These are phyloP conservation scores for Diploscapter pachys DNA, from an alignment of 1,140 invertebrate genomes.

Conservation along the genomic window DNA sequence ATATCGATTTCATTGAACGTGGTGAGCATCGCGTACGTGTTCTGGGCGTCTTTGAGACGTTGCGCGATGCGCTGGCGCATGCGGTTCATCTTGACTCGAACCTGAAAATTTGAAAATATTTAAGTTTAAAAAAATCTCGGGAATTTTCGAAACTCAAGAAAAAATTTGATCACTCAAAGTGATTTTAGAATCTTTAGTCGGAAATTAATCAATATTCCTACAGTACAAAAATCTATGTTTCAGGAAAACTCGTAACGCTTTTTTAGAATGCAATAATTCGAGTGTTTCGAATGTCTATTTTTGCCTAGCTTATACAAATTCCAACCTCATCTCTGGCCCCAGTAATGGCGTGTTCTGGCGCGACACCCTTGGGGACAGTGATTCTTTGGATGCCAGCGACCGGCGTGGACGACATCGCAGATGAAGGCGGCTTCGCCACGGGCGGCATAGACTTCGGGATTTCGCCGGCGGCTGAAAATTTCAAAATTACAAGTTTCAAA, in stretches of 20 bases:
- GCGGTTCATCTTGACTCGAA: constrained; percentile 89
- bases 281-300: constrained; percentile 11
- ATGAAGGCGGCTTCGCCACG: constrained; percentile 39
- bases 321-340: constrained; percentile 37
- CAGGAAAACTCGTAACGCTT: not conserved
- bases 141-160: not conserved
- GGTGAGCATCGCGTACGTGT: constrained; percentile 95
- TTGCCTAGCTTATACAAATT: not conserved
- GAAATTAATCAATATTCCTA: not conserved
- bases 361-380: constrained; percentile 31
- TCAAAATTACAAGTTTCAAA: too few species aligned
- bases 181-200: not conserved
- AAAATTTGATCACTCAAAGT: not conserved
- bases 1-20: constrained; percentile 99
- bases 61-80: constrained; percentile 92
- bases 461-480: constrained; percentile 16
- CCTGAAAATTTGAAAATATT: constrained; percentile 28
- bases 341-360: constrained; percentile 43
- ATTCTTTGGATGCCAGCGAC: constrained; percentile 37
- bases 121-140: not conserved
- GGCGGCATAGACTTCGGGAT: constrained; percentile 40
- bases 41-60: constrained; percentile 94
- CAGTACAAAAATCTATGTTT: not conserved
- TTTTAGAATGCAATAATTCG: constrained; percentile 8
- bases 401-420: constrained; percentile 45